phyloP scores from a whole-genome alignment of 2,113 vertebrate species.

The Scatophagus argus region DNA sequence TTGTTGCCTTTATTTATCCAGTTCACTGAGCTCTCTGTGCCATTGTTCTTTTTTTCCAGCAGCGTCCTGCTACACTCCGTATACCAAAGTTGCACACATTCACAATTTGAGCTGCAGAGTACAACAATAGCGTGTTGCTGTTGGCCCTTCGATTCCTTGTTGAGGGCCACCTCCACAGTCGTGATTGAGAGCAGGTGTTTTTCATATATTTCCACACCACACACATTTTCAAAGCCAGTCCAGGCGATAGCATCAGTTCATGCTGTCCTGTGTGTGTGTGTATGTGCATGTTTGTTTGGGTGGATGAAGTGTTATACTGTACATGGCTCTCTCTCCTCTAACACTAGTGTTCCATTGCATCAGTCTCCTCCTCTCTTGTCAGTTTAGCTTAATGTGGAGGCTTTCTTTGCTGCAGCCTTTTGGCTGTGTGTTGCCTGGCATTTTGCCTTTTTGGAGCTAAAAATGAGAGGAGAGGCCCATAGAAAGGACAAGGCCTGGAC shows the following conservation, averaged over 20 bases:
- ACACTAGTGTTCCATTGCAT: constrained; percentile 66
- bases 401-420: constrained; percentile 61
- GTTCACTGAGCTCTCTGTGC: constrained; percentile 25
- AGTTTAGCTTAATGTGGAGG: constrained; percentile 69
- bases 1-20: constrained; percentile 30
- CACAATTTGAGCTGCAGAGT: constrained; percentile 18
- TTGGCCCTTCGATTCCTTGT: background rate
- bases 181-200: constrained; percentile 16
- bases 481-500: constrained; percentile 47
- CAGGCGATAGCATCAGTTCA: constrained; percentile 26
- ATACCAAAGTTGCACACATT: constrained; percentile 28
- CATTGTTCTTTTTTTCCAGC: constrained; percentile 38
- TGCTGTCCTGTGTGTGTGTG: constrained; percentile 21
- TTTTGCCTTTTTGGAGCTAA: constrained; percentile 62
- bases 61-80: constrained; percentile 23
- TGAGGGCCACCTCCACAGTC: constrained; percentile 19
- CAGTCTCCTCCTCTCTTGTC: constrained; percentile 72
- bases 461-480: constrained; percentile 31
- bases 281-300: constrained; percentile 36
- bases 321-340: constrained; percentile 47
- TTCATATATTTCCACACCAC: background rate
- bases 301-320: constrained; percentile 57
- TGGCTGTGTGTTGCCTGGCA: constrained; percentile 69
- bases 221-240: constrained; percentile 49
- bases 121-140: constrained; percentile 25